phyloP scores from a whole-genome alignment of 2,113 vertebrate species.

The Aepyceros melampus region DNA sequence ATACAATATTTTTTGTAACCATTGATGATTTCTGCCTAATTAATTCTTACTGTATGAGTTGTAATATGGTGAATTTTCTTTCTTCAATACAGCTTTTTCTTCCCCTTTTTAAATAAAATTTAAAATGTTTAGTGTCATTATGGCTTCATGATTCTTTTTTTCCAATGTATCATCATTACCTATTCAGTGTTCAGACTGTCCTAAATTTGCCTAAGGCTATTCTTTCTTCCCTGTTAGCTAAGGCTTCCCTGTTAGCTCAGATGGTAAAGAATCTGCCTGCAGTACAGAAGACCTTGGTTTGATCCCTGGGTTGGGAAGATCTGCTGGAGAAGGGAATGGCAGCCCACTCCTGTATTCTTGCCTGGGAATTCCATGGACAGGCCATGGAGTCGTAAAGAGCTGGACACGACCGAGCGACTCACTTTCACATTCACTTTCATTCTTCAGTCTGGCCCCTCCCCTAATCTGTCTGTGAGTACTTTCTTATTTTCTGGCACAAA shows the following conservation, averaged over 20 bases:
- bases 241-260: background rate
- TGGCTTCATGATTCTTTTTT: background rate
- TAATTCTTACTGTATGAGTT: background rate
- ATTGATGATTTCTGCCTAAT: background rate
- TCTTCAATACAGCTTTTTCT: background rate
- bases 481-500: background rate
- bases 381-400: background rate
- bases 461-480: background rate
- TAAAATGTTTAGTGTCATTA: background rate
- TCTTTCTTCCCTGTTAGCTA: background rate
- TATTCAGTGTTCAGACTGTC: background rate
- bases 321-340: background rate
- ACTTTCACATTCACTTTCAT: background rate
- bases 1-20: background rate
- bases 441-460: background rate
- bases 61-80: background rate
- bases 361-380: background rate
- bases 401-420: background rate
- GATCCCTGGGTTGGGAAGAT: background rate
- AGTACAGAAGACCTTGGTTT: background rate
- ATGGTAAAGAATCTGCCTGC: background rate
- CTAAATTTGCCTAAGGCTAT: background rate
- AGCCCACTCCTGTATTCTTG: background rate
- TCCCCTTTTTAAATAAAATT: background rate
- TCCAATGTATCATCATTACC: background rate